Base-by-base conservation (phyloP, 2,113 vertebrate species). In the Grammomys dolichurus region DNA sequence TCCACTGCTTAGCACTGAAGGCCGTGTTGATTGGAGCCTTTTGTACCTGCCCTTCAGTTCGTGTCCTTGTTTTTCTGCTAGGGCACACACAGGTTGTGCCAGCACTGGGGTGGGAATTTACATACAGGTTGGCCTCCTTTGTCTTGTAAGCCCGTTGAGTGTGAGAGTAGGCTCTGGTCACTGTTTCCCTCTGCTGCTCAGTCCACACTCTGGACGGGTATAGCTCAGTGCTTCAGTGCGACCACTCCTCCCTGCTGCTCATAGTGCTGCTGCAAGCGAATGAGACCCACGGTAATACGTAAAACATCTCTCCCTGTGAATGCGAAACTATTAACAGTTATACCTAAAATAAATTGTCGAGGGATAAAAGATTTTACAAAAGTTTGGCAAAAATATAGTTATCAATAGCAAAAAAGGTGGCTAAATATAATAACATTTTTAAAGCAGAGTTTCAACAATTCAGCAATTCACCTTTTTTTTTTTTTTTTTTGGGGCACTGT, bases 401-500 rank as follows among this genome's bases (percentile, higher is more conserved):
- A 60, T 60, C 40, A 84, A 8, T 43, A 58, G 5, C 28, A 65
- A 67, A 31, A 65, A 70, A 87, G 10, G 33, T 87, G 69, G 46
- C 36, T 70, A 54, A 88, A 56, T 56, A 26, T 20, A 85, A 76
- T 36, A 91, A 95, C 63, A 76, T 13, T 94, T 95, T 93, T 60
- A 84, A 67, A 95, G 87, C 31, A 40, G 43, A 92, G 86, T 89
- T 91, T 86, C 93, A 90, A 94, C 24, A 33, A 5, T 28, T 76
- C 54, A 86, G 28, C 10, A 51, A 51, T 51, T 36, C 46, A 48
- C 4, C 46, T 48, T 16, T 81, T 88, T 90, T 84, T 75, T 75
- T 17, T 88, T 46, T 58, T 31, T 54, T 56, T 88, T 70, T 89
- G 65, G 73, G 65, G 73, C 7, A 3, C n/a, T 24, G 75, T 84